phyloP scores from a whole-genome alignment of 1,140 invertebrate species.

The Aphaenogaster ashmeadi region DNA sequence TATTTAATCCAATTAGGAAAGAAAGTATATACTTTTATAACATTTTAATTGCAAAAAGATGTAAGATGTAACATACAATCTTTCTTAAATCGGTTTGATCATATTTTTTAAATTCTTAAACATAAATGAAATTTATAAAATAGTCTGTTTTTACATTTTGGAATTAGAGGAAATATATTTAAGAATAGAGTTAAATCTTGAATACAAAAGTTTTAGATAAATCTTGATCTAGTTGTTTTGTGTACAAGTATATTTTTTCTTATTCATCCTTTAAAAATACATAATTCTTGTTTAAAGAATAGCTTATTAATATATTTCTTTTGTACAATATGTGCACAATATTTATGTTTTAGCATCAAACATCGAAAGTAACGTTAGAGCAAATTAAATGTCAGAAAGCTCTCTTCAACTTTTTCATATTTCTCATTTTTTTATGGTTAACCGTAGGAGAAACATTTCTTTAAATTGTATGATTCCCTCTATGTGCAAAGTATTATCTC shows the following conservation, averaged over 20 bases:
- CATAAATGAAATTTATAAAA: not conserved
- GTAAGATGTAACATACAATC: not conserved
- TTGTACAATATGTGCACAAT: not conserved
- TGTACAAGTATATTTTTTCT: not conserved
- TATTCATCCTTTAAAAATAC: not conserved
- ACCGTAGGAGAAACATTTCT: not conserved
- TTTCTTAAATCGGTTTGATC: not conserved
- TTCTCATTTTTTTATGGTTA: not conserved
- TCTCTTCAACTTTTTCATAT: not conserved
- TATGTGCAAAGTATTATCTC: not conserved
- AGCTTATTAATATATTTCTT: constrained; percentile 28
- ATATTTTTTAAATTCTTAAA: not conserved
- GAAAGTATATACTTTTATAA: not conserved
- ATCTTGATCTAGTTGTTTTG: not conserved
- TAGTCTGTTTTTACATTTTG: not conserved
- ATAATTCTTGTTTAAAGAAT: constrained; percentile 21
- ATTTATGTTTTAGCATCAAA: not conserved
- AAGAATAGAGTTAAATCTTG: not conserved
- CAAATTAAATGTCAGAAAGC: not conserved
- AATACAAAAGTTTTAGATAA: not conserved
- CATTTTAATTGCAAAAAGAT: not conserved
- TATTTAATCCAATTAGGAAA: not conserved
- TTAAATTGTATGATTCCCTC: not conserved
- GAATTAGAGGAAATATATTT: not conserved
- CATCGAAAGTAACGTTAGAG: not conserved